Base-by-base conservation (phyloP, 1,140 invertebrate genomes). In the Melitaea cinxia region DNA sequence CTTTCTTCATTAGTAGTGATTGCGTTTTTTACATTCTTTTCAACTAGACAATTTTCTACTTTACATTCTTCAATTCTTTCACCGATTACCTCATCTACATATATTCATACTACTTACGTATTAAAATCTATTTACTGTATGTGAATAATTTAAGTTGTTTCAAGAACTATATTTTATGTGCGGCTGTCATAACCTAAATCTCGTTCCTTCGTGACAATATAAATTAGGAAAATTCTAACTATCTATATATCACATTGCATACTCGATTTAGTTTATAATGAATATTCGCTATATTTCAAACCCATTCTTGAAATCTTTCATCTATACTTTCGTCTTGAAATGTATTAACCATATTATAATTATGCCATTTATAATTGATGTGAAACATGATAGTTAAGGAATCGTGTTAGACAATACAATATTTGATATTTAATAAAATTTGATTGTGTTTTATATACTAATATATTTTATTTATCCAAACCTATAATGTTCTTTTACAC, bases 371-470 rank as follows among this genome's bases (percentile, higher is more conserved):
- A 78, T 73, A 82, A 86, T 90, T 87, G 83, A 87, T 87, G 86
- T 90, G 82, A 88, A 88, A 88, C 88, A 90, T 90, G 82, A 89
- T 88, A 89, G 82, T 80, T 90, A 90, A 88, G 81, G 81, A 83
- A 89, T 90, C 86, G 88, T 90, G 88, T 90, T 89, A 90, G 86
- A 90, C 88, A 90, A 89, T 90, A 89, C 88, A 88, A 88, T 90
- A 90, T 90, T 90, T 90, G 85, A 90, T 90, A 90, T 90, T 89
- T 87, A 90, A 90, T 89, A 89, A 90, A 89, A 89, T 90, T 89
- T 90, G 88, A 90, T 89, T 90, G 88, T 90, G 88, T 90, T 90
- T 90, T 86, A 67, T 69, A 80, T 80, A 80, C 39, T 65, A 9
- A 21, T 19, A 6, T 45, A 15, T 39, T 57, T 57, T 33, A 47